Base-by-base conservation (phyloP, 2,113 vertebrate genomes). In the Brachirus orientalis region DNA sequence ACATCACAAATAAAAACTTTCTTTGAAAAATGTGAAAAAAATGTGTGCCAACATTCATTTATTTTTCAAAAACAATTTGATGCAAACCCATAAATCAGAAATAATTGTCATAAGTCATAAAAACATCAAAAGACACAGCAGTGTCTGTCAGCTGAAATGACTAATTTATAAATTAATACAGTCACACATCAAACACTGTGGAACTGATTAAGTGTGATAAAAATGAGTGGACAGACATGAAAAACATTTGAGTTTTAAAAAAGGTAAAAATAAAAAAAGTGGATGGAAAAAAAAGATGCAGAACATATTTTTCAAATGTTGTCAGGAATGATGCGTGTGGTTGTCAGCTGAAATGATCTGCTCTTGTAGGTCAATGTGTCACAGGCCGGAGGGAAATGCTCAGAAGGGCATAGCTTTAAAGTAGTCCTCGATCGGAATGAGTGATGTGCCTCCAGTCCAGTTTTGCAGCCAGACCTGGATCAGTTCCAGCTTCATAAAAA, bases 401-500 rank as follows among this genome's bases (percentile, higher is more conserved):
- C 65, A 93, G 67, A 84, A 91, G 36, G 92, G 91, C 2, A 80
- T 82, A 9, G 91, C 90, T 86, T 89, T 92, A 45, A 91, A 92
- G 79, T 93, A 93, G 37, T 93, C 91, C 48, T 93, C 90, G 66
- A 93, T 60, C 0, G 89, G 78, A 70, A 92, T 75, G 46, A 91
- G 50, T 5, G 63, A 80, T 16, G 82, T 61, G 16, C 91, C 90
- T 37, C 91, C 90, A 1, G 83, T 5, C 91, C 91, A 93, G 79
- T 92, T 84, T 79, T 93, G 92, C 40, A 93, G 84, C 90, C 92
- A 93, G 17, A 92, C 86, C 61, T 91, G 90, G 63, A 90, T 78
- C 72, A 93, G 51, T 53, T 91, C 86, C 61, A 93, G 78, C 80
- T 92, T 93, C 92, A 93, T 91, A 75, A 93, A 92, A 76, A 93